A percentile compares a stretch with the other conserved stretches of the same genome.
phyloP scores from a whole-genome alignment of 2,113 vertebrate genomes.

The Chunga burmeisteri region DNA sequence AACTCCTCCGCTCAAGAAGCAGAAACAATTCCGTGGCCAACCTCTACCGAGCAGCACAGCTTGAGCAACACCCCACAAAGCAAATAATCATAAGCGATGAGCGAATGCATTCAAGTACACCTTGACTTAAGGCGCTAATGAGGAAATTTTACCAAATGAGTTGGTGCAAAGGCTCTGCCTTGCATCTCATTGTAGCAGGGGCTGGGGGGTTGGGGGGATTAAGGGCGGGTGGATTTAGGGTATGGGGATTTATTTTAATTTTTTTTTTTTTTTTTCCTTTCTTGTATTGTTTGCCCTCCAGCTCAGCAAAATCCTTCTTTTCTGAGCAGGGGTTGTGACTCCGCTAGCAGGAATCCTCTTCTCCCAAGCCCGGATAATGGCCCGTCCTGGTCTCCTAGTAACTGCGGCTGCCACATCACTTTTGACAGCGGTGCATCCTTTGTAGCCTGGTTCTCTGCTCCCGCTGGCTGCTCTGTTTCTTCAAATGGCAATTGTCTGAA shows the following conservation, averaged over 20 bases:
- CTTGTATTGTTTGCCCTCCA: background rate
- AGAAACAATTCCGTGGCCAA: rapidly evolving
- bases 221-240: background rate
- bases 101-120: rapidly evolving
- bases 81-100: rapidly evolving
- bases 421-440: conserved; percentile 12
- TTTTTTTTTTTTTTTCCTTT: too few species aligned
- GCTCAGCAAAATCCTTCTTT: background rate
- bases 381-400: conserved; percentile 62
- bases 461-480: background rate
- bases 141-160: background rate
- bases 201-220: rapidly evolving
- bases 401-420: conserved; percentile 25
- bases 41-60: rapidly evolving
- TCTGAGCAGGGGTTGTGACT: background rate
- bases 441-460: background rate
- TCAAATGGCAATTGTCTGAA: background rate
- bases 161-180: background rate
- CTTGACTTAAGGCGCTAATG: rapidly evolving
- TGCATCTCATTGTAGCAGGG: rapidly evolving
- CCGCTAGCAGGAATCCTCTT: conserved; percentile 18
- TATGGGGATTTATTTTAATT: background rate
- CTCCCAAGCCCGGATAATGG: conserved; percentile 16
- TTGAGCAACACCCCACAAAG: background rate
- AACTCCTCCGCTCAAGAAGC: background rate